Percentiles rank a stretch among this genome's conserved stretches.
phyloP scores from a whole-genome alignment of 2,797 vertebrate species.

The Alfaro cultratus region DNA sequence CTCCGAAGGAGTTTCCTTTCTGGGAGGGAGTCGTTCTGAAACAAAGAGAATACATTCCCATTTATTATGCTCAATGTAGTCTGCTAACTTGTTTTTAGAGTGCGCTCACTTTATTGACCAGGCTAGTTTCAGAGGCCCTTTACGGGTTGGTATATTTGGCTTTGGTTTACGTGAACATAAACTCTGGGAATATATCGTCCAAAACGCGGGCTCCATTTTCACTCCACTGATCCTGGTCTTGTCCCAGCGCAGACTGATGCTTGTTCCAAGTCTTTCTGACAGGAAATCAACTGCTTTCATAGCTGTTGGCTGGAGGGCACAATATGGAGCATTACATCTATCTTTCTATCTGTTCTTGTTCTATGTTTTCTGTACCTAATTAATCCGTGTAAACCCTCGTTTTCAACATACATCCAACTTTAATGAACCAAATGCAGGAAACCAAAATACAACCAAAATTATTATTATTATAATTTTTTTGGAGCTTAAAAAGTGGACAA shows the following conservation, averaged over 20 bases:
- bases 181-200: constrained; percentile 49
- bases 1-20: constrained; percentile 40
- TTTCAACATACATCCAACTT: neutral
- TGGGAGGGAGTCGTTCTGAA: constrained; percentile 51
- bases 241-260: constrained; percentile 66
- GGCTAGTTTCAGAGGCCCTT: constrained; percentile 15
- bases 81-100: constrained; percentile 8
- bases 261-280: constrained; percentile 70
- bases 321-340: constrained; percentile 10
- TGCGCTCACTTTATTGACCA: neutral
- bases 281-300: constrained; percentile 78
- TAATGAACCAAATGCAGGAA: neutral
- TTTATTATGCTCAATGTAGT: constrained; percentile 13
- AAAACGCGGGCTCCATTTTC: constrained; percentile 56
- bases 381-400: neutral
- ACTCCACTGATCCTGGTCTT: constrained; percentile 68
- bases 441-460: too few species aligned
- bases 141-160: constrained; percentile 17
- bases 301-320: constrained; percentile 66
- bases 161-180: constrained; percentile 16
- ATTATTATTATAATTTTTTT: too few species aligned
- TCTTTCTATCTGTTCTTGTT: neutral
- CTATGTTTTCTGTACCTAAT: neutral
- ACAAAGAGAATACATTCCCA: constrained; percentile 20
- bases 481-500: too few species aligned